phyloP scores from a whole-genome alignment of 2,113 vertebrate genomes.

The Phocoena phocoena region DNA sequence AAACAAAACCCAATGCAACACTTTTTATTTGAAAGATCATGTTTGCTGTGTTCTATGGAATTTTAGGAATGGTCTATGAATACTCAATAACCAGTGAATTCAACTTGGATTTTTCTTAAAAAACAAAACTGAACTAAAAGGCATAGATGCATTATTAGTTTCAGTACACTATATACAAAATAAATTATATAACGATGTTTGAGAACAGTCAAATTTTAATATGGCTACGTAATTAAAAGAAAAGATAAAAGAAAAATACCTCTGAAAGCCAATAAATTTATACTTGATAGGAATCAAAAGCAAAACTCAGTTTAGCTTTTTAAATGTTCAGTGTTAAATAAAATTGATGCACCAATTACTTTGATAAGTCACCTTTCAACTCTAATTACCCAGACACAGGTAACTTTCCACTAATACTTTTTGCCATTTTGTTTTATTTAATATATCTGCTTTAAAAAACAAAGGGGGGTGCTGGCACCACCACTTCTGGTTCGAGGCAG shows the following conservation, averaged over 20 bases:
- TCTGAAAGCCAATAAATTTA: background rate
- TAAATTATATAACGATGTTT: background rate
- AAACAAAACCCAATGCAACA: background rate
- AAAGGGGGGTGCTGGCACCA: background rate
- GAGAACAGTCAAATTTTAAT: background rate
- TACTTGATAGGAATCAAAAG: background rate
- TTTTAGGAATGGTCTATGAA: background rate
- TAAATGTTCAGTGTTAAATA: background rate
- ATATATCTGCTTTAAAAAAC: background rate
- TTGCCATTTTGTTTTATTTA: background rate
- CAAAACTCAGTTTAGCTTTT: background rate
- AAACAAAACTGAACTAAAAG: background rate
- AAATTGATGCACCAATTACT: background rate
- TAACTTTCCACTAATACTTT: conserved; percentile 18
- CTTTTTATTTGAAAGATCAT: background rate
- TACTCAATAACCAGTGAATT: background rate
- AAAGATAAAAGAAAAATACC: background rate
- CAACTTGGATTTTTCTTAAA: background rate
- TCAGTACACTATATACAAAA: background rate
- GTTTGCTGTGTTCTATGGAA: background rate
- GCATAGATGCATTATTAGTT: background rate
- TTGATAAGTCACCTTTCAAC: background rate
- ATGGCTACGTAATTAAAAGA: background rate
- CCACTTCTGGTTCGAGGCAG: no score
- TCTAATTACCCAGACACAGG: background rate